Base-by-base conservation (phyloP, 1,140 invertebrate genomes). In the Phymastichus coffea region DNA sequence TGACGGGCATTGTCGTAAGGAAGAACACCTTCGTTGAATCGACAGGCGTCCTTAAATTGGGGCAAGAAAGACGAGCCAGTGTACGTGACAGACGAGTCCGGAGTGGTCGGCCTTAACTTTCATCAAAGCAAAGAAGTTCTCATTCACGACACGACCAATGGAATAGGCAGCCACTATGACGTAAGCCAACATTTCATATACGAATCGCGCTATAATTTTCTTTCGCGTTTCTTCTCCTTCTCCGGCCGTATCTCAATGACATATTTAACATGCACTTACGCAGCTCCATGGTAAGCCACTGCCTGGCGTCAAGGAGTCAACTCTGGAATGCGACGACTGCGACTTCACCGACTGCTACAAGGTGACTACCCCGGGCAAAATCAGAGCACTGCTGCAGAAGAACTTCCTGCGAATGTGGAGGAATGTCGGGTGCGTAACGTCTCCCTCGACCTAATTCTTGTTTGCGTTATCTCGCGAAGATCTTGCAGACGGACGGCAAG, bases 381-480 rank as follows among this genome's bases (percentile, higher is more conserved):
- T 91, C 60, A 83, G 82, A 59, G 94, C 94, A 8, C 76, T 97
- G 33, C 82, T 95, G 49, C 90, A 93, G 76, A 98, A 98, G 79
- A 98, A 97, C 78, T 89, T 96, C 72, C 83, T 95, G 23, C 85
- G 92, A 61, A 94, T 97, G 88, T 93, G 90, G 87, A 84, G 95
- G 63, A 97, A 97, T 75, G 89, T 95, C 43, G 86, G 86, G 87
- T 89, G 76, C 72, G 81, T 74, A 20, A 4, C n/a, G n/a, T n/a
- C n/a, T n/a, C n/a, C n/a, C n/a, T n/a, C n/a, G n/a, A n/a, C n/a
- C n/a, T n/a, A n/a, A n/a, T n/a, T n/a, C n/a, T n/a, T n/a, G n/a
- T n/a, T n/a, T n/a, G n/a, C n/a, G n/a, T n/a, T n/a, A n/a, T n/a
- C n/a, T n/a, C n/a, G n/a, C n/a, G n/a, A n/a, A n/a, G n/a, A n/a